Evolutionary conservation across 2,888 invertebrate species (phyloP), one percentile per base, ranked within the genome.

Genomic region (Melanchra persicariae): DNA sequence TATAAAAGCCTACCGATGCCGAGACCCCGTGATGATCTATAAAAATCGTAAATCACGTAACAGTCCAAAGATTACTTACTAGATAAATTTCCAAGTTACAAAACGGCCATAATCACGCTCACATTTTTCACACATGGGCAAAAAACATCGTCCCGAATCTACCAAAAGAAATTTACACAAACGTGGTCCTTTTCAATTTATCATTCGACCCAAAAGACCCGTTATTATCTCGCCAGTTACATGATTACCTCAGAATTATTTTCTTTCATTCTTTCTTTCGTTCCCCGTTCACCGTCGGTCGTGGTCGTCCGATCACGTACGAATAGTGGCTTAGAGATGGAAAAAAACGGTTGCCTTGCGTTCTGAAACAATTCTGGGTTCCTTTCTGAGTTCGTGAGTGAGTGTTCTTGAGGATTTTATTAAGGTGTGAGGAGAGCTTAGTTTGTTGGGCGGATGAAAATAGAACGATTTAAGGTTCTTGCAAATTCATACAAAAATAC

Each of bases 181-280:
- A 66, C 69, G 79, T 69, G 64, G 75, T 69, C 69, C 70, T 73
- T 77, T 79, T 83, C 85, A 82, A 83, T 83, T 83, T 85, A 85
- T 83, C 83, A 77, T 83, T 71, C 61, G 70, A 71, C 64, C 73
- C 67, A 54, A 64, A 58, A 57, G 79, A 72, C 64, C 75, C 82
- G 70, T 71, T 86, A 82, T 84, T 84, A 82, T 74, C 84, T 81
- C 40, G 57, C 70, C 69, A 68, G 84, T 84, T 76, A 82, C 84
- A 67, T 85, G 82, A 85, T 86, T 86, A 85, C 81, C 81, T 77
- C 66, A n/a, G 80, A 76, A 85, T 80, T 82, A 84, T 84, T 84
- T 85, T 77, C 72, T 69, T 65, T 68, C 51, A 26, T 73, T 24
- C 12, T 24, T 55, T 69, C 26, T 10, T 74, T 51, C 49, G 15